These are phyloP conservation scores for Trachelus stipa DNA, from an alignment of 2,888 invertebrate genomes.

Conservation along the genomic window DNA sequence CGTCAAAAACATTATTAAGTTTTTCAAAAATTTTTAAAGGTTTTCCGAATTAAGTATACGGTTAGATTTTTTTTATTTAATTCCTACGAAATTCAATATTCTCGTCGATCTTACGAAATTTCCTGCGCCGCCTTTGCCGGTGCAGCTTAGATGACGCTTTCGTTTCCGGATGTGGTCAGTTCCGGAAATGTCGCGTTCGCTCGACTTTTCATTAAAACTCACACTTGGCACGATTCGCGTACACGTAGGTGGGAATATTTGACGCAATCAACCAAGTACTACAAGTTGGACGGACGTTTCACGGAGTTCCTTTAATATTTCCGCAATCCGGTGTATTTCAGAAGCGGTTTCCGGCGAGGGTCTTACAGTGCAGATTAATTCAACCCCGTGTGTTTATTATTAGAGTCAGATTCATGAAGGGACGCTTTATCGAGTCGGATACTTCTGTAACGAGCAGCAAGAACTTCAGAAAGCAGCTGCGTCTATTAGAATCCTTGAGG, in stretches of 20 bases:
- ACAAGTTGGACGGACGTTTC: conserved; percentile 10
- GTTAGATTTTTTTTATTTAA: not conserved
- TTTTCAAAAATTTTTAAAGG: not conserved
- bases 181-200: conserved; percentile 1
- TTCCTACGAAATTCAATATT: not conserved
- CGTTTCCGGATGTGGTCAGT: conserved; percentile 3
- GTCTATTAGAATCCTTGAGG: not conserved
- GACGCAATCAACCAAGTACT: conserved; percentile 20
- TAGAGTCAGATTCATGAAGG: not conserved
- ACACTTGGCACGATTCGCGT: not conserved
- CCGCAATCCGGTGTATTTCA: conserved; percentile 28
- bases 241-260: conserved; percentile 13
- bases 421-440: not conserved
- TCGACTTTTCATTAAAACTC: not conserved
- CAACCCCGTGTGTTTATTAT: conserved; percentile 14
- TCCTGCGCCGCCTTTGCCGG: not conserved
- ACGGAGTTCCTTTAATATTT: conserved; percentile 30
- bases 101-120: not conserved
- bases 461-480: not conserved
- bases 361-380: conserved; percentile 26
- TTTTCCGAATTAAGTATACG: not conserved
- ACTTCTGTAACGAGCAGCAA: not conserved
- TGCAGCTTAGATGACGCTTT: not conserved
- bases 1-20: not conserved
- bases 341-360: conserved; percentile 29